These are phyloP conservation scores for Sakesphorus luctuosus DNA, from an alignment of 2,113 vertebrate genomes.

Conservation along the genomic window DNA sequence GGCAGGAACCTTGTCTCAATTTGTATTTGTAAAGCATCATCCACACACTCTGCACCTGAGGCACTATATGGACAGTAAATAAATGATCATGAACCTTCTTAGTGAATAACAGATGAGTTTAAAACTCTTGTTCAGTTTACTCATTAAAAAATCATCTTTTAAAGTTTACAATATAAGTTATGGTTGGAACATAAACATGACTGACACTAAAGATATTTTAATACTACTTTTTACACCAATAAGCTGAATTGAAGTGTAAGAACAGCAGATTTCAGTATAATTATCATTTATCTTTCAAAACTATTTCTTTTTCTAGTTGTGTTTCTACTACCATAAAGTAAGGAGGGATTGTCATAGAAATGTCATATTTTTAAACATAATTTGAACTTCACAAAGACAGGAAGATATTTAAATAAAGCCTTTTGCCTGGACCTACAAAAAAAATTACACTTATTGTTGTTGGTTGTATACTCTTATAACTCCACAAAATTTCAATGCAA, in stretches of 20 bases:
- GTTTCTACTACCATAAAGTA: background rate
- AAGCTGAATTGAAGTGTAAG: background rate
- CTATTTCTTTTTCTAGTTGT: background rate
- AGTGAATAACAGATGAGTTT: background rate
- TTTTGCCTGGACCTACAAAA: background rate
- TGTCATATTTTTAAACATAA: background rate
- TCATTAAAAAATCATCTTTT: fast-evolving
- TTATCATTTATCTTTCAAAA: background rate
- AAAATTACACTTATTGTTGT: background rate
- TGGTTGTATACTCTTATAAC: background rate
- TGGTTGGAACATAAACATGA: background rate
- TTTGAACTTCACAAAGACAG: background rate
- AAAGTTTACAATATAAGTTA: background rate
- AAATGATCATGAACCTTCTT: background rate
- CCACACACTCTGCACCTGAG: background rate
- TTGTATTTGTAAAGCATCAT: background rate
- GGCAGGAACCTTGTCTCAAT: background rate
- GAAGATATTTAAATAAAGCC: background rate
- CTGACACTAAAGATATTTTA: background rate
- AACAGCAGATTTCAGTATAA: background rate
- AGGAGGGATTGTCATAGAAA: background rate
- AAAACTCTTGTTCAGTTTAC: background rate
- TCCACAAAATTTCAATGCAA: conserved; percentile 35
- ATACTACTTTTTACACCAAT: background rate
- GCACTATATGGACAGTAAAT: background rate